Percentiles rank a stretch among this genome's conserved stretches.
Evolutionary conservation across 2,797 vertebrate genomes (phyloP).

Genomic region (Dicrostonyx torquatus): DNA sequence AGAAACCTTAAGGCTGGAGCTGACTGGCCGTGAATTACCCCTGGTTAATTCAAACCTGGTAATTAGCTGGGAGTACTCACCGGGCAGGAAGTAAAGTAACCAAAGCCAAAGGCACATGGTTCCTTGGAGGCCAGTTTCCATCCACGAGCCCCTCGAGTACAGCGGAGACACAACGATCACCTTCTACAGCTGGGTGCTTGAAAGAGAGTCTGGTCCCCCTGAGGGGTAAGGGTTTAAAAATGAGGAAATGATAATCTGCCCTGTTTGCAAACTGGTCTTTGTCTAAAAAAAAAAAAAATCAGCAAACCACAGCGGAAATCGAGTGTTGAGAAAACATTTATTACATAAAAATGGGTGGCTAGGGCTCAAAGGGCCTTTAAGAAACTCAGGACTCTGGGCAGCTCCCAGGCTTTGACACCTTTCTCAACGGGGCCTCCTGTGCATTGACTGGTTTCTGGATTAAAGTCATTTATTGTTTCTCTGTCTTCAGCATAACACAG

Average conservation of each 20-base stretch:
- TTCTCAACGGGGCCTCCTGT: not conserved
- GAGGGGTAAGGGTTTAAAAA: slow-evolving; percentile 37
- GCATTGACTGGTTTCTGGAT: too few species aligned
- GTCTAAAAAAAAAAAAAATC: slow-evolving; percentile 57
- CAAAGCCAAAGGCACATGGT: slow-evolving; percentile 71
- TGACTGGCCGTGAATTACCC: not conserved
- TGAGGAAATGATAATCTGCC: slow-evolving; percentile 70
- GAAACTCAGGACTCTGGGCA: not conserved
- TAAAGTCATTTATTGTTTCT: not conserved
- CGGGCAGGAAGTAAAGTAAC: slow-evolving; percentile 73
- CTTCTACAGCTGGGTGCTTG: not conserved
- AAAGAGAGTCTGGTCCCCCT: not conserved
- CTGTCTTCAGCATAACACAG: not conserved
- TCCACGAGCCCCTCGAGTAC: not conserved
- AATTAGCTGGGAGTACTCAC: slow-evolving; percentile 40
- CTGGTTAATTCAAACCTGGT: not conserved
- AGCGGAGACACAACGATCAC: not conserved
- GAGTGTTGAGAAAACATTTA: slow-evolving; percentile 58
- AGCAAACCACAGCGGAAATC: slow-evolving; percentile 69
- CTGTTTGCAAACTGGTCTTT: slow-evolving; percentile 52
- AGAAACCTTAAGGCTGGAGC: not conserved
- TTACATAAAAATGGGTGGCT: not conserved
- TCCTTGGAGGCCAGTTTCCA: not conserved
- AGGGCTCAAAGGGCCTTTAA: not conserved
- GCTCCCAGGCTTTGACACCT: not conserved